Evolutionary conservation across 1,140 invertebrate species (phyloP).

Genomic region (Trachelipus rathkii): DNA sequence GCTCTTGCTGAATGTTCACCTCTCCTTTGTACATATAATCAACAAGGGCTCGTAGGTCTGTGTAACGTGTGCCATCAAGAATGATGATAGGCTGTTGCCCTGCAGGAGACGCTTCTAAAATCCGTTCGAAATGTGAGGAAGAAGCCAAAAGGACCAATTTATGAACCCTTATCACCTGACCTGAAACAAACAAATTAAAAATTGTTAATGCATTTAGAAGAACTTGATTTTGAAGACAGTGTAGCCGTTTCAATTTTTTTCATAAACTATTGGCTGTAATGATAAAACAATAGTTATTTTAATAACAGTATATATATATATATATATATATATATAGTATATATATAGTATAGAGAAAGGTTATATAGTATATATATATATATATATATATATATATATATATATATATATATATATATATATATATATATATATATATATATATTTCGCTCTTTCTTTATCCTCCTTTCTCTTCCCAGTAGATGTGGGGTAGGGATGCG

Average conservation of each 20-base stretch:
- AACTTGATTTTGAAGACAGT: not conserved
- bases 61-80: conserved; percentile 76
- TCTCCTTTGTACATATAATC: conserved; percentile 93
- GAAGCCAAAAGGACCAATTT: conserved; percentile 85
- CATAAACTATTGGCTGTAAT: not conserved
- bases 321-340: no score
- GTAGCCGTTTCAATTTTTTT: not conserved
- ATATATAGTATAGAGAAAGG: no score
- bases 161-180: conserved; percentile 84
- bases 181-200: conserved; percentile 56
- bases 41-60: conserved; percentile 81
- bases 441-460: no score
- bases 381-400: conserved; percentile 17
- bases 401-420: no score
- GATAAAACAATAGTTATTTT: no score
- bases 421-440: no score
- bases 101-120: conserved; percentile 77
- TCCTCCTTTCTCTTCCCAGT: no score
- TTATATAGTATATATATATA: no score
- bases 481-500: no score
- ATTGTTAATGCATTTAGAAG: not conserved
- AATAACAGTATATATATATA: no score
- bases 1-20: conserved; percentile 85
- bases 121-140: conserved; percentile 85
- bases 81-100: conserved; percentile 72